Evolutionary conservation across 2,113 vertebrate species (phyloP), one percentile per base, ranked within the genome.

Genomic region (Xenopus borealis): DNA sequence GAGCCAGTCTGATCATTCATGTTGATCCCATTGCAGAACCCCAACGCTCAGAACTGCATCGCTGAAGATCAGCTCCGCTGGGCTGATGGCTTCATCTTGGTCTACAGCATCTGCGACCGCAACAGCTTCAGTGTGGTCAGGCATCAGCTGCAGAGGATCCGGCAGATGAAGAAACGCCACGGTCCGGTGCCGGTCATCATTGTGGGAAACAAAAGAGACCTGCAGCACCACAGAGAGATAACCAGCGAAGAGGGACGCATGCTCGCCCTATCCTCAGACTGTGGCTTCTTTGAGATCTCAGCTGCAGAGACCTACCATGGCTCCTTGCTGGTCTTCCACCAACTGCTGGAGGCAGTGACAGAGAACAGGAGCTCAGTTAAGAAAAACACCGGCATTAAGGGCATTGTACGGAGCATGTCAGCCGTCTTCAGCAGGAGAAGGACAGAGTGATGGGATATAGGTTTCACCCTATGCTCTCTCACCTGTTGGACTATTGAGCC

Each of bases 51-150:
- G 1, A 82, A 80, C 13, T 80, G 79, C 3, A 76, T 86, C 40
- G 87, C 62, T 13, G 84, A 87, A 12, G 79, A 84, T 30, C 88
- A 88, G 68, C 78, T 89, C 1, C 84, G 81, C 30, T 89, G 88
- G 88, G 85, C 86, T 0, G 84, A 89, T 53, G 86, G 86, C 4
- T 80, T 89, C 19, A 82, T 87, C 27, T 75, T 88, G 17, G 85
- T 88, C 64, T 89, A 89, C 78, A 89, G 88, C 82, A 88, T 89
- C 72, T 88, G 86, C 7, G 84, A 89, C 79, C 85, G 83, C 10
- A 40, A 73, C n/a, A 89, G 86, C 55, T 88, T 89, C 18, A 72
- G 83, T 9, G 85, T 85, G 70, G 83, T 83, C 20, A 78, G 72
- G 10, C 82, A 83, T 61, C 88, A 87, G 78, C 79, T 86, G 33